Evolutionary conservation across 2,888 invertebrate genomes (phyloP), one percentile per base, ranked within the genome.

Genomic region (Phaedon cochleariae): DNA sequence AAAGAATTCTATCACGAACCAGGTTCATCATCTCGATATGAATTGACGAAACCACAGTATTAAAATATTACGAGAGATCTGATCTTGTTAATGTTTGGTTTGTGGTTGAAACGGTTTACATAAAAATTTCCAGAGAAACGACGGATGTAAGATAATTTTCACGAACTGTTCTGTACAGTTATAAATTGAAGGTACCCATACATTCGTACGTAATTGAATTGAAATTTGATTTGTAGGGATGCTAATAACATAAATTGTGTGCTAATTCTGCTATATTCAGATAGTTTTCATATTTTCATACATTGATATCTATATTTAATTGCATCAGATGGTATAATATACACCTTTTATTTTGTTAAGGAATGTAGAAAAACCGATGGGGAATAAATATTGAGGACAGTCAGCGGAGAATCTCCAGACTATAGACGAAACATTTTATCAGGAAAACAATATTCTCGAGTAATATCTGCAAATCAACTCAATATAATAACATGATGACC

Each of bases 241-340:
- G 51, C 22, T 20, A 51, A 51, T 51, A 26, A 51, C n/a, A 15
- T 29, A 51, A 51, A 51, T 51, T 51, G 51, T 51, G 22, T 51
- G 51, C 17, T 51, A 51, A 51, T 51, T 51, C 21, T 17, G 52
- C 9, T 53, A 53, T 53, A 31, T 31, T 34, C 15, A 53, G n/a
- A 53, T 18, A 34, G 12, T 9, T 2, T 6, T 20, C n/a, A n/a
- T n/a, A n/a, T n/a, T 34, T 34, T 10, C 2, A 10, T 34, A 26
- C 26, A 7, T 26, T 5, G 3, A 26, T 26, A 26, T 26, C 26
- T 26, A 26, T 3, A 26, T n/a, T n/a, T n/a, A n/a, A n/a, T n/a
- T n/a, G 26, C 7, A 26, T 26, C 26, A 26, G 26, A 26, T n/a
- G n/a, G n/a, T n/a, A n/a, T n/a, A n/a, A n/a, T n/a, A n/a, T n/a